These are phyloP conservation scores for Mionectes macconnelli DNA, from an alignment of 2,113 vertebrate species.

Conservation along the genomic window DNA sequence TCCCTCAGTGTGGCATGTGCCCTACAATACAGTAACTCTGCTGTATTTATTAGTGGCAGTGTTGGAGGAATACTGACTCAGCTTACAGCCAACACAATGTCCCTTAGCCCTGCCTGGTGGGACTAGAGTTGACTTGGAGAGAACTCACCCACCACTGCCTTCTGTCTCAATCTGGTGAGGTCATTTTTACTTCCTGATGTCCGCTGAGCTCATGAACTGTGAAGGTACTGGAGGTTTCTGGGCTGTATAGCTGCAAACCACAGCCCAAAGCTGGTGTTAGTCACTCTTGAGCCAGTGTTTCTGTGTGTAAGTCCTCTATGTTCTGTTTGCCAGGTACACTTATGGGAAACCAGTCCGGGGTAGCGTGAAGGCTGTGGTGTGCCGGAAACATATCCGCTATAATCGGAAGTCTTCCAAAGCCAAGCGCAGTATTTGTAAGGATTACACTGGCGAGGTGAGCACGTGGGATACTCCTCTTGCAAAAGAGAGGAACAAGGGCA, in stretches of 20 bases:
- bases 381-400: background rate
- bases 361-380: background rate
- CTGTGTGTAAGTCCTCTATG: background rate
- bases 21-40: background rate
- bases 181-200: background rate
- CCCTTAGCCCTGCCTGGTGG: background rate
- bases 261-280: background rate
- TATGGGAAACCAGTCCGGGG: conserved; percentile 46
- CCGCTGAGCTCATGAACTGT: background rate
- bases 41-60: background rate
- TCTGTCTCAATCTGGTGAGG: background rate
- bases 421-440: conserved; percentile 1
- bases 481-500: background rate
- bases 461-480: background rate
- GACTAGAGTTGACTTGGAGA: background rate
- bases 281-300: background rate
- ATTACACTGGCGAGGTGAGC: conserved; percentile 47
- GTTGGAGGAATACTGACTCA: background rate
- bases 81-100: background rate
- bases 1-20: background rate
- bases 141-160: background rate
- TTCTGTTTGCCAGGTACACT: conserved; percentile 23
- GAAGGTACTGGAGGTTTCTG: background rate
- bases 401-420: background rate
- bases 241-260: background rate